Percentiles rank a stretch among this genome's conserved stretches.
phyloP scores from a whole-genome alignment of 2,113 vertebrate genomes.

The Entomyzon cyanotis region DNA sequence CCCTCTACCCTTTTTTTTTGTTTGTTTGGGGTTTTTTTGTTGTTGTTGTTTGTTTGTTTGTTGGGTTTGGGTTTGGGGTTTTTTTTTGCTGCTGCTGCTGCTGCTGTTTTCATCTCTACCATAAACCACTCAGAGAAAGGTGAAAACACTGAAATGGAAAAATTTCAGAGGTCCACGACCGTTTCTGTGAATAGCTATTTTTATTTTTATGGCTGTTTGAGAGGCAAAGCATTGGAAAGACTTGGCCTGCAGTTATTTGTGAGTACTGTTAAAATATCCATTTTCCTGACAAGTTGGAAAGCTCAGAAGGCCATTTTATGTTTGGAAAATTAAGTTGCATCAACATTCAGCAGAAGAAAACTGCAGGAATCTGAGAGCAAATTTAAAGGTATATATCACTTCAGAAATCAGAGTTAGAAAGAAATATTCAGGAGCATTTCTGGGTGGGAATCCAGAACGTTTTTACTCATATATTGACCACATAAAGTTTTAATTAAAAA shows the following conservation, averaged over 20 bases:
- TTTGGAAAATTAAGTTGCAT: neutral
- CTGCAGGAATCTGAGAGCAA: neutral
- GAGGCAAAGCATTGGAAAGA: neutral
- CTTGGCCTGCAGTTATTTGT: neutral
- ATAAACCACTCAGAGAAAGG: neutral
- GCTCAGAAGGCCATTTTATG: neutral
- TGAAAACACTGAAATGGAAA: neutral
- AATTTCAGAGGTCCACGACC: neutral
- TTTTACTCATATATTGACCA: neutral
- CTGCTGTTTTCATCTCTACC: neutral
- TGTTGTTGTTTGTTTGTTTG: too few species aligned
- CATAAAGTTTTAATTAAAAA: neutral
- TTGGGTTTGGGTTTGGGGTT: too few species aligned
- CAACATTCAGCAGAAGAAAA: neutral
- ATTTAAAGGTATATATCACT: neutral
- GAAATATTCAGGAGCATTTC: neutral
- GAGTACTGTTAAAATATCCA: neutral
- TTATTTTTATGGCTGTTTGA: neutral
- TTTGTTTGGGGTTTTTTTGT: neutral
- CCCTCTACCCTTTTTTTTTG: neutral
- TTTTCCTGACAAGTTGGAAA: neutral
- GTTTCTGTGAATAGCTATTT: neutral
- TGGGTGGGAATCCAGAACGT: accelerated
- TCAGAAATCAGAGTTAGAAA: neutral
- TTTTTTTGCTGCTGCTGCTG: neutral